Base-by-base conservation (phyloP, 2,888 invertebrate genomes). In the Cheilosia urbana region DNA sequence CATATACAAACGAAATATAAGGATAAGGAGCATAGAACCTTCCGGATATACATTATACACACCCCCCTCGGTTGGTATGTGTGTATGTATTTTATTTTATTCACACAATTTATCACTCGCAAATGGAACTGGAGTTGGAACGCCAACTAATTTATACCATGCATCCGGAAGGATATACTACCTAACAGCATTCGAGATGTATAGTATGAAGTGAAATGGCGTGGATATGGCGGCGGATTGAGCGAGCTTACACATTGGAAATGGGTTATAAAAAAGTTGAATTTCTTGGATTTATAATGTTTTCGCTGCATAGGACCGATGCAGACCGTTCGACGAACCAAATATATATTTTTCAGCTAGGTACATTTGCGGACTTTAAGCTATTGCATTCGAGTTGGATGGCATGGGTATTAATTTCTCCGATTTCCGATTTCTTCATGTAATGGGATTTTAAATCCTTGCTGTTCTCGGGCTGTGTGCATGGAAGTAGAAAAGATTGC, bases 91-190 rank as follows among this genome's bases (percentile, higher is more conserved):
- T 68, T 72, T 80, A 63, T 81, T 75, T 76, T 76, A 62, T 75
- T 68, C 62, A 53, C 53, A 57, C 75, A 75, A 69, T 81, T 76
- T 76, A 81, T 75, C 75, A 57, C 68, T 57, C n/a, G 24, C 49
- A 69, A 63, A 58, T 76, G 63, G 47, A 80, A 69, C 55, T 62
- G 2, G 49, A 63, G 58, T 45, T 49, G 69, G 57, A 75, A 57
- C 62, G 19, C 49, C 49, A 68, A 57, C 68, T 69, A 75, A 69
- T 62, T 62, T 75, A 68, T 57, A 49, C 51, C 62, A 47, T 63
- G 47, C 62, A 62, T 75, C 15, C 42, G 72, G 57, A 58, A 65
- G 49, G 58, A 72, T 60, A 66, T 60, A 57, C 42, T 19, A 62
- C 21, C 19, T 49, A 49, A 17, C 53, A 73, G 45, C 42, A 13